Conservation (phyloP, 2,888 invertebrate species). For the Lasioglossum malachurum region DNA sequence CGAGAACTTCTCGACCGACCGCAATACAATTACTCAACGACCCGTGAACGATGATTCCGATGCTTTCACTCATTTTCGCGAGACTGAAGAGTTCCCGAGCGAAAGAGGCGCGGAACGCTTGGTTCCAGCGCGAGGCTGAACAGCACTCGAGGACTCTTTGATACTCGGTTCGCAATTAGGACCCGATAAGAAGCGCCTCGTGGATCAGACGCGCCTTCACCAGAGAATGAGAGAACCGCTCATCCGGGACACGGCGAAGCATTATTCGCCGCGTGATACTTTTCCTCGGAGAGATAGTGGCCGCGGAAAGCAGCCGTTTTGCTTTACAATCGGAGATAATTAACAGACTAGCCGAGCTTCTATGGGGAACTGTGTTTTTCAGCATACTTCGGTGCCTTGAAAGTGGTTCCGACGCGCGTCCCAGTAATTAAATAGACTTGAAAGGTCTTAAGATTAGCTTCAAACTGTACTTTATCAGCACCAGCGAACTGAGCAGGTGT, state of each 20-base stretch:
- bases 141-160: conserved; percentile 21
- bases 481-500: not conserved
- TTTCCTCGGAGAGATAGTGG: not conserved
- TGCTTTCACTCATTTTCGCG: conserved; percentile 40
- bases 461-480: not conserved
- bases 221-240: not conserved
- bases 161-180: conserved; percentile 22
- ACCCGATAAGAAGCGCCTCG: conserved; percentile 1
- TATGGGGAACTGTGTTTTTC: not conserved
- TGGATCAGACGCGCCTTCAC: not conserved
- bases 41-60: conserved; percentile 36
- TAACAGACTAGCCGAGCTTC: conserved; percentile 11
- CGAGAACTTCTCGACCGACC: conserved; percentile 26
- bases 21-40: conserved; percentile 41
- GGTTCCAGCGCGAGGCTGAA: conserved; percentile 23
- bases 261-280: conserved; percentile 1
- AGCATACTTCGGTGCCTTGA: not conserved
- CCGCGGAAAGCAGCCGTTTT: not conserved
- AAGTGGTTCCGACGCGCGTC: not conserved
- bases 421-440: not conserved
- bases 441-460: not conserved
- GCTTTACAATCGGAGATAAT: not conserved
- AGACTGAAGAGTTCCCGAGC: conserved; percentile 33
- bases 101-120: conserved; percentile 18
- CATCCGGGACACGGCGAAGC: not conserved